Evolutionary conservation across 2,113 vertebrate genomes (phyloP).

Genomic region (Stictonetta naevosa): DNA sequence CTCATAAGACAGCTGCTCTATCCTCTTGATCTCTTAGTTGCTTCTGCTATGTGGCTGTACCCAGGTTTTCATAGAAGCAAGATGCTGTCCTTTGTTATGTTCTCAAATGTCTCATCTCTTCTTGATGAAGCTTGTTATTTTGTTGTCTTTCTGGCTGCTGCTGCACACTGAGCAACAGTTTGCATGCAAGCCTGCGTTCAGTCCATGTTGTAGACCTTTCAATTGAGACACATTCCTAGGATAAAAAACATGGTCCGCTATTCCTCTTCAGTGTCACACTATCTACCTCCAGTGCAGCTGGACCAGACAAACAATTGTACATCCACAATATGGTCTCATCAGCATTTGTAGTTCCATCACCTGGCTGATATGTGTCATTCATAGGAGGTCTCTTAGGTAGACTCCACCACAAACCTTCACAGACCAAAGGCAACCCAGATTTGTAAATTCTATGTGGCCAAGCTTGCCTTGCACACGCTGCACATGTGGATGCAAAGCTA

Average conservation of each 20-base stretch:
- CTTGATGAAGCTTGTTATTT: neutral
- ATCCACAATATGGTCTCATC: neutral
- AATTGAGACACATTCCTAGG: neutral
- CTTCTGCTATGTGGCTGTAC: neutral
- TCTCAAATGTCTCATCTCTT: neutral
- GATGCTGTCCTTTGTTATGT: neutral
- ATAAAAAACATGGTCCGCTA: neutral
- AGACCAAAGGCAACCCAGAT: neutral
- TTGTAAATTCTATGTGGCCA: neutral
- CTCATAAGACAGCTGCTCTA: neutral
- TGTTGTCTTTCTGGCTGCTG: neutral
- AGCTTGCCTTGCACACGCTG: neutral
- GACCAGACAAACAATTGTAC: neutral
- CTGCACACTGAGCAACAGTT: neutral
- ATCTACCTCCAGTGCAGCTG: neutral
- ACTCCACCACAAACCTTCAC: neutral
- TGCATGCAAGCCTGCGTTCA: neutral
- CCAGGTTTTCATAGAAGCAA: neutral
- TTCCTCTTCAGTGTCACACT: neutral
- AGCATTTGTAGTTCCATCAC: neutral
- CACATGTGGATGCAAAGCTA: neutral
- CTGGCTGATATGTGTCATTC: neutral
- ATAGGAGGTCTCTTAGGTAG: neutral
- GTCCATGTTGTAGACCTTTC: neutral
- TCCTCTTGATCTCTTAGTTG: neutral